Evolutionary conservation across 23 tunicate species (phyloP).

Genomic region (Corella eumyota): DNA sequence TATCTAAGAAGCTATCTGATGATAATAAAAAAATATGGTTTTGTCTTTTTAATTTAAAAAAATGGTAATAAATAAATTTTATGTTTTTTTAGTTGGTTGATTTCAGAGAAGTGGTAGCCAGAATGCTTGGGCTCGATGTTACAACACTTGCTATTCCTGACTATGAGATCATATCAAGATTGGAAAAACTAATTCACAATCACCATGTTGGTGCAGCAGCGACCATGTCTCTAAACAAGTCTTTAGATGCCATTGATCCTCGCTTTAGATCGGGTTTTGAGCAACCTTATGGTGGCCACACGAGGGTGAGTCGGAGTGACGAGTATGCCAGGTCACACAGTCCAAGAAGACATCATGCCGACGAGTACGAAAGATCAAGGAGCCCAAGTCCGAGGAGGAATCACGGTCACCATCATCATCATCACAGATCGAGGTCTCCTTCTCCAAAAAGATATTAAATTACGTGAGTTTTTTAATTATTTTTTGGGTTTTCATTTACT

Average conservation of each 20-base stretch:
- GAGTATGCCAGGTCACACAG: slow-evolving; percentile 20
- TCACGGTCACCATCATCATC: slow-evolving; percentile 9
- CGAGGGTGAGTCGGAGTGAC: neutral
- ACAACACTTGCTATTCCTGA: slow-evolving; percentile 84
- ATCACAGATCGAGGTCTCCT: slow-evolving; percentile 52
- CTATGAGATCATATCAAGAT: slow-evolving; percentile 69
- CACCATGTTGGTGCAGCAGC: slow-evolving; percentile 85
- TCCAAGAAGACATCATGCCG: slow-evolving; percentile 21
- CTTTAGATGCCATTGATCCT: slow-evolving; percentile 54
- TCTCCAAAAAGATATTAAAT: slow-evolving; percentile 45
- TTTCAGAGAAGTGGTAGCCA: slow-evolving; percentile 94
- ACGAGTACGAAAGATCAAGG: slow-evolving; percentile 1
- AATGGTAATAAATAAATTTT: neutral
- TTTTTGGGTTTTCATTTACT: too few relatives aligned
- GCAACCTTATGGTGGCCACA: slow-evolving; percentile 2
- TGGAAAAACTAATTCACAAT: slow-evolving; percentile 75
- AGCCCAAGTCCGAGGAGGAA: slow-evolving; percentile 1
- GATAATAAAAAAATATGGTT: too few relatives aligned
- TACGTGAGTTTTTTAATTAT: too few relatives aligned
- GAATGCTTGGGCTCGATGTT: slow-evolving; percentile 90
- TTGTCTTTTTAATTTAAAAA: neutral
- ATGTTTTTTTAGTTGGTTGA: slow-evolving; percentile 58
- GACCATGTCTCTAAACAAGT: slow-evolving; percentile 37
- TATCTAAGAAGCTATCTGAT: too few relatives aligned
- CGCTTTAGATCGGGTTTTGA: slow-evolving; percentile 50